Base-by-base conservation (phyloP, 1,140 invertebrate species). In the Drosophila sp. region DNA sequence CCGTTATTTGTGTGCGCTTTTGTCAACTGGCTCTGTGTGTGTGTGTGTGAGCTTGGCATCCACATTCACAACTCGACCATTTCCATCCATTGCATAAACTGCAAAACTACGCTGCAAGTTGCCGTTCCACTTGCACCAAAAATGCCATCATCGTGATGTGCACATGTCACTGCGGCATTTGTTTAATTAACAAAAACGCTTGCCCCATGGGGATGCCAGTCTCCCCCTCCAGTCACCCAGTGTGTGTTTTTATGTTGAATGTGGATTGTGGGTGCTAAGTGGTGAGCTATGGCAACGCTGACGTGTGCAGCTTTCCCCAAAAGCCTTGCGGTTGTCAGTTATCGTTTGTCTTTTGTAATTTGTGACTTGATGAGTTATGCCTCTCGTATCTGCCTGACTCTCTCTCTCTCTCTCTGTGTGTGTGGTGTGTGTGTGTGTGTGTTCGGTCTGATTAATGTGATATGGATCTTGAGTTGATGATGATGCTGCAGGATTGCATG, bases 161-260 rank as follows among this genome's bases (percentile, higher is more conserved):
- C 77, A 85, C 84, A 89, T 84, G 84, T 89, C 84, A 89, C 85
- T 90, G 84, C 84, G 84, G 84, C 84, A 89, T 89, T 89, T 89
- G 84, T 89, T 89, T 89, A 89, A 89, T 89, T 89, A 89, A 89
- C 84, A 90, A 89, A 89, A 73, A 75, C 80, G 75, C 60, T 78
- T 70, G 70, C 23, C 55, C 57, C 68, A 44, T 41, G 35, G 33
- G 32, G n/a, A 4, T 60, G 60, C 2, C 35, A 38, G 41, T 50
- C 1, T 17, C 17, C 17, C 17, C 17, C n/a, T n/a, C 25, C 23
- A 27, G 44, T 27, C 11, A 3, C 11, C 3, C 3, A 32, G 23
- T 44, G 23, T 60, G 60, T 56, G 66, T 8, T 4, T 29, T 66
- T 60, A 41, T 27, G 57, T 32, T 74, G 72, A 63, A 74, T 60